Conservation (phyloP, 2,113 vertebrate species). For the Dicentrarchus labrax region DNA sequence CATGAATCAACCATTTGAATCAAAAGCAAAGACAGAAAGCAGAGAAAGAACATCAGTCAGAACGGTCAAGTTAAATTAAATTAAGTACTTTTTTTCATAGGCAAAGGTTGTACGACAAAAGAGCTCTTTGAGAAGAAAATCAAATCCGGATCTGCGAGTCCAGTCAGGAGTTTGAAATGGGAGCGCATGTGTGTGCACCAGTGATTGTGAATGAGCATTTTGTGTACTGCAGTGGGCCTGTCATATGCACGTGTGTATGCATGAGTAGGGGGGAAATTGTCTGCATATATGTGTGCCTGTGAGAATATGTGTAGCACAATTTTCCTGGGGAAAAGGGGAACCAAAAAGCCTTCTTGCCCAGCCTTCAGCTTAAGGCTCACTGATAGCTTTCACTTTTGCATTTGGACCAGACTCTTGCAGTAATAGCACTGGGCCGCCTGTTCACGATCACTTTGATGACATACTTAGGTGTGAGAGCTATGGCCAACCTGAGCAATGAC, state of each 20-base stretch:
- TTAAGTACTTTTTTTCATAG: conserved; percentile 43
- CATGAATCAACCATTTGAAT: conserved; percentile 4
- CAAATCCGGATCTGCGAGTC: conserved; percentile 60
- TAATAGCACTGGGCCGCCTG: conserved; percentile 15
- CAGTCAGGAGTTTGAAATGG: conserved; percentile 54
- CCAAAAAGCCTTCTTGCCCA: conserved; percentile 17
- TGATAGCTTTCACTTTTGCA: conserved; percentile 4
- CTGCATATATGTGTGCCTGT: background rate
- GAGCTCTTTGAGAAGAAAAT: conserved; percentile 70
- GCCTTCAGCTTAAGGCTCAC: background rate
- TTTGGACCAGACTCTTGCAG: conserved; percentile 36
- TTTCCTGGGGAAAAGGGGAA: background rate
- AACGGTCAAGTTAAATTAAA: conserved; percentile 33
- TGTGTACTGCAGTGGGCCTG: conserved; percentile 25
- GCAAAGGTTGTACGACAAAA: conserved; percentile 65
- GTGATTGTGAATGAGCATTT: conserved; percentile 40
- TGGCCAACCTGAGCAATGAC: conserved; percentile 39
- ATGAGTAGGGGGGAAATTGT: conserved; percentile 1
- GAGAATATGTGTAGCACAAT: background rate
- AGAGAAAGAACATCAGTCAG: conserved; percentile 27
- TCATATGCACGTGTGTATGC: conserved; percentile 1
- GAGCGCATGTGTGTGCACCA: conserved; percentile 19
- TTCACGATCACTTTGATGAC: conserved; percentile 47
- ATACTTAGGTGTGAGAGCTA: conserved; percentile 29
- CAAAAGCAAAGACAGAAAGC: conserved; percentile 20